These are phyloP conservation scores for Mola mola DNA, from an alignment of 2,113 vertebrate genomes.

Conservation along the genomic window DNA sequence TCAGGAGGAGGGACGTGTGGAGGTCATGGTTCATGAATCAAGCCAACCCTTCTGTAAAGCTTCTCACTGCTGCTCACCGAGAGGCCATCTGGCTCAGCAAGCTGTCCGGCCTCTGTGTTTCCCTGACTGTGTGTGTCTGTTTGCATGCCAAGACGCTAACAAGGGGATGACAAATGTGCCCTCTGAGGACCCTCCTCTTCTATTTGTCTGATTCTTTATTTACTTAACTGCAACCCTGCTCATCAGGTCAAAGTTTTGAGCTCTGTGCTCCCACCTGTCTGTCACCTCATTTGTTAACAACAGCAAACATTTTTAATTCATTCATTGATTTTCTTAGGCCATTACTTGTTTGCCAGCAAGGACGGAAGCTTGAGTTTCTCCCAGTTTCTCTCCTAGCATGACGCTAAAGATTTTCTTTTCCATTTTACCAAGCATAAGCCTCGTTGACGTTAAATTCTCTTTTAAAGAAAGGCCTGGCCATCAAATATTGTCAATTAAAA, in stretches of 20 bases:
- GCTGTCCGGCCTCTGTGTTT: slow-evolving; percentile 65
- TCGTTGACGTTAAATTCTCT: too few relatives aligned
- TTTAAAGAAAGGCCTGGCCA: too few relatives aligned
- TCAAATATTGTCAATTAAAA: too few relatives aligned
- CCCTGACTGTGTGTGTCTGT: slow-evolving; percentile 18
- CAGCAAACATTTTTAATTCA: slow-evolving; percentile 8
- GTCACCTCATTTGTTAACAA: slow-evolving; percentile 1
- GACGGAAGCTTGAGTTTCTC: too few relatives aligned
- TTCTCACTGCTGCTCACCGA: slow-evolving; percentile 68
- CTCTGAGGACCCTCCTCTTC: slow-evolving; percentile 30
- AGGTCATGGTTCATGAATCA: slow-evolving; percentile 69
- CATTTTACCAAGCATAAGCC: too few relatives aligned
- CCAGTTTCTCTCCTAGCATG: too few relatives aligned
- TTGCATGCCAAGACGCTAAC: slow-evolving; percentile 72
- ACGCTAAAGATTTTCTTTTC: too few relatives aligned
- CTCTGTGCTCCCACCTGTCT: slow-evolving; percentile 17
- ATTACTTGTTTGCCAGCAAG: background rate
- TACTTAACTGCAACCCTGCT: slow-evolving; percentile 13
- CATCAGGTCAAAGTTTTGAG: slow-evolving; percentile 41
- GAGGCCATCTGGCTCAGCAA: slow-evolving; percentile 82
- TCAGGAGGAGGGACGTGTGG: slow-evolving; percentile 48
- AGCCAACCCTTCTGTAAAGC: slow-evolving; percentile 52
- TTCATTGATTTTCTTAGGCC: slow-evolving; percentile 38
- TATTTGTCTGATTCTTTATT: slow-evolving; percentile 33
- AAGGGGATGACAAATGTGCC: slow-evolving; percentile 74